Evolutionary conservation across 2,888 invertebrate genomes (phyloP).

Genomic region (Myopa tessellatipennis): DNA sequence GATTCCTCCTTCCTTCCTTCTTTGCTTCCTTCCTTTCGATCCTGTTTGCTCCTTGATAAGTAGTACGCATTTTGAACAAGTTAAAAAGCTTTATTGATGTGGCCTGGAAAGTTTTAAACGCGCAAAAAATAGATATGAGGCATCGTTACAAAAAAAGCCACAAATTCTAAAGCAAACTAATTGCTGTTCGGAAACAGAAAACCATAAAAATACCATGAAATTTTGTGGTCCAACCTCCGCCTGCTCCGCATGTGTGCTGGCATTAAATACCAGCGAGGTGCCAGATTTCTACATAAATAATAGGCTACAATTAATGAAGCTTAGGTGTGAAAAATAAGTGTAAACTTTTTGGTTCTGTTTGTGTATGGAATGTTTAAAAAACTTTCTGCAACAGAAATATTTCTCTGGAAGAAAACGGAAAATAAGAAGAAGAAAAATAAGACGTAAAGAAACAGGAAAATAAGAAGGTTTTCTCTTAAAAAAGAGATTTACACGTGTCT

Average conservation of each 20-base stretch:
- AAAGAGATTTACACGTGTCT: no score
- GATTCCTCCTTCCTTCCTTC: neutral
- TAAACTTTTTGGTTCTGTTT: no score
- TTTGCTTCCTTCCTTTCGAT: neutral
- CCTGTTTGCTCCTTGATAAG: neutral
- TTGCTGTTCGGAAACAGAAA: neutral
- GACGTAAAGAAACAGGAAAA: no score
- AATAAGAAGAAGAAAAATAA: no score
- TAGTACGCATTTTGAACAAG: neutral
- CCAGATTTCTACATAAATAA: neutral
- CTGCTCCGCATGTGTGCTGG: no score
- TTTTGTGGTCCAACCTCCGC: neutral
- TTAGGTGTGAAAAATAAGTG: neutral
- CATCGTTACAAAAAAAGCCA: neutral
- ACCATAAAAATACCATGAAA: constrained; percentile 3
- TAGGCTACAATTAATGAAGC: constrained; percentile 3
- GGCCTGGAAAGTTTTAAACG: neutral
- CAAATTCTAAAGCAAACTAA: neutral
- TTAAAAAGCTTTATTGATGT: neutral
- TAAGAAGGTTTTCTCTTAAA: no score
- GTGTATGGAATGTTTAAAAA: no score
- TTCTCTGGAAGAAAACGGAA: no score
- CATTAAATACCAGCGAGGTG: no score
- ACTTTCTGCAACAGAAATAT: no score
- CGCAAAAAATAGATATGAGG: neutral